These are phyloP conservation scores for Pundamilia nyererei DNA, from an alignment of 2,113 vertebrate species.

Conservation along the genomic window DNA sequence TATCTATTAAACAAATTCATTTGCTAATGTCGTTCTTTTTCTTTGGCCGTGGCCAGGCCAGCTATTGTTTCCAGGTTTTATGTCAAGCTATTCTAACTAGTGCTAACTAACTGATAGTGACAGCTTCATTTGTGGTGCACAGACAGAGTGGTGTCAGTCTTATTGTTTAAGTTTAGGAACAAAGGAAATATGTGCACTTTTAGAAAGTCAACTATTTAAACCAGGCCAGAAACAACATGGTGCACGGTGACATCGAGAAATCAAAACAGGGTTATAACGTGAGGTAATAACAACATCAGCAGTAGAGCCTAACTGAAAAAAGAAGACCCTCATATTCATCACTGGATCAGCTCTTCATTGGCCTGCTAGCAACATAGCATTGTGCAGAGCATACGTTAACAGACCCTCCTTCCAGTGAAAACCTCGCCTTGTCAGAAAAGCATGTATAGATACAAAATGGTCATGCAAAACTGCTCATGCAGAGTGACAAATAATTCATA, in stretches of 20 bases:
- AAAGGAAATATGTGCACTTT: neutral
- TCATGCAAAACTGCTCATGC: slow-evolving; percentile 26
- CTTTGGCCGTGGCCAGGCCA: too few relatives aligned
- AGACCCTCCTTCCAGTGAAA: neutral
- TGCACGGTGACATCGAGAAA: neutral
- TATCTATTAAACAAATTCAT: fast-evolving
- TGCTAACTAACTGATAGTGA: neutral
- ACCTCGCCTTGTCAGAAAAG: neutral
- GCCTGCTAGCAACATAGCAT: fast-evolving
- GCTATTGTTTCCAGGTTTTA: neutral
- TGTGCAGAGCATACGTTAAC: neutral
- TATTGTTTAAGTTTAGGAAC: neutral
- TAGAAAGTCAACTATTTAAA: neutral
- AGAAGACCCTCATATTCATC: neutral
- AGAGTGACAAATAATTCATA: neutral
- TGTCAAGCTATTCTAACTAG: neutral
- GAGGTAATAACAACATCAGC: neutral
- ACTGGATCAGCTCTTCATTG: neutral
- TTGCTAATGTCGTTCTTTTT: fast-evolving
- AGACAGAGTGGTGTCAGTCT: neutral
- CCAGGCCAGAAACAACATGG: neutral
- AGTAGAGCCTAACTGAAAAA: neutral
- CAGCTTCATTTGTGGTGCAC: neutral
- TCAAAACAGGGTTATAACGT: neutral
- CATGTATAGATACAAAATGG: neutral